Conservation (phyloP, 2,888 invertebrate genomes). For the Dynastes grantii region DNA sequence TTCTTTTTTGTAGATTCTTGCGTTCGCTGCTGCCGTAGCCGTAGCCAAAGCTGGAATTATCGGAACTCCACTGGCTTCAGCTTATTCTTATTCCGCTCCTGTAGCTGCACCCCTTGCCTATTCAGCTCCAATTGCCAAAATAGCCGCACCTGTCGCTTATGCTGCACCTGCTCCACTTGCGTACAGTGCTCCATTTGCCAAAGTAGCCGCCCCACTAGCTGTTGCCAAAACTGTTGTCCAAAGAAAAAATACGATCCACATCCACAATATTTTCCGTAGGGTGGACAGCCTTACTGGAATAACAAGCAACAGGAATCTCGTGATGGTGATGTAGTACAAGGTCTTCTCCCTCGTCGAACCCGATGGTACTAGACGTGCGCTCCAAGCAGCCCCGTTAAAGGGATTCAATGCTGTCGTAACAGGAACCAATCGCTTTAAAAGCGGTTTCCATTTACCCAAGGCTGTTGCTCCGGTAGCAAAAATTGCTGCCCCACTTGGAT, state of each 20-base stretch:
- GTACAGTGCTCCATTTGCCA: constrained; percentile 60
- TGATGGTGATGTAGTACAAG: constrained; percentile 74
- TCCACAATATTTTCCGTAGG: no score
- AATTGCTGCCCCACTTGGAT: constrained; percentile 56
- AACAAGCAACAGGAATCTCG: constrained; percentile 74
- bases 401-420: constrained; percentile 76
- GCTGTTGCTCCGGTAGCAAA: constrained; percentile 54
- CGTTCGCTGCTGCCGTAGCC: constrained; percentile 66
- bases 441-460: no score
- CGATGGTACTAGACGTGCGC: constrained; percentile 73
- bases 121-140: constrained; percentile 52
- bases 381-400: constrained; percentile 74
- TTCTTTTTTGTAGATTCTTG: constrained; percentile 51
- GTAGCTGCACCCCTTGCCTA: constrained; percentile 52
- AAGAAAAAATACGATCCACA: constrained; percentile 72
- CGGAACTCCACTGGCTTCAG: constrained; percentile 56
- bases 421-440: constrained; percentile 67
- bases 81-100: constrained; percentile 50
- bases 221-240: constrained; percentile 63
- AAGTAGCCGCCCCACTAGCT: constrained; percentile 63
- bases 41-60: constrained; percentile 56
- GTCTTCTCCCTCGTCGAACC: constrained; percentile 74
- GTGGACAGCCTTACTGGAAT: constrained; percentile 75
- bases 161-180: constrained; percentile 57
- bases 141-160: constrained; percentile 67